Percentiles rank a stretch among this genome's conserved stretches.
Conservation (phyloP, 2,797 vertebrate genomes). For the Coluber constrictor region DNA sequence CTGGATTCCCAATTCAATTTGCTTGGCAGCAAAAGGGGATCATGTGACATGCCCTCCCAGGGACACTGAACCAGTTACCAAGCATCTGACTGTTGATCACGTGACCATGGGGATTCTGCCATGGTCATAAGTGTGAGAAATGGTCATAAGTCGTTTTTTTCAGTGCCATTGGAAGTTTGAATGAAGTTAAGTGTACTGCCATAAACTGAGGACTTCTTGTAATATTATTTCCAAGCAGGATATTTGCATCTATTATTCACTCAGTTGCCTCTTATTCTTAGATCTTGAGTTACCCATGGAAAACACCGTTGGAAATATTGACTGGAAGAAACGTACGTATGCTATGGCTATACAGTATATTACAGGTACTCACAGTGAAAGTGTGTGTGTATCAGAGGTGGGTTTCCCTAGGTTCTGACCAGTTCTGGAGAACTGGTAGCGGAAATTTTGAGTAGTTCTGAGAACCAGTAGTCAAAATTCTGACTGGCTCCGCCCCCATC, state of each 20-base stretch:
- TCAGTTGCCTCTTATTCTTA: background rate
- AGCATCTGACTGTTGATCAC: background rate
- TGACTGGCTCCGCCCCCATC: too few relatives aligned
- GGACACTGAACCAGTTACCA: background rate
- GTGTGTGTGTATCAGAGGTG: background rate
- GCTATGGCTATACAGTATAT: background rate
- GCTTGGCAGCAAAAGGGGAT: background rate
- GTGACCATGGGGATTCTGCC: background rate
- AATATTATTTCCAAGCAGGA: background rate
- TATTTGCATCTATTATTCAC: background rate
- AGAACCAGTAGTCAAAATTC: too few relatives aligned
- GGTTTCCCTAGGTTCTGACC: too few relatives aligned
- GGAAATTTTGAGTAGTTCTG: too few relatives aligned
- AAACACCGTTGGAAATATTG: background rate
- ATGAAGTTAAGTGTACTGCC: background rate
- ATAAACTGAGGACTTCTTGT: background rate
- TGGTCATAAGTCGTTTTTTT: background rate
- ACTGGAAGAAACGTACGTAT: background rate
- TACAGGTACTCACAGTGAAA: background rate
- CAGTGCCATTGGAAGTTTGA: background rate
- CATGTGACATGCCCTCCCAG: rapidly evolving
- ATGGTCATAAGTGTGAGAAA: background rate
- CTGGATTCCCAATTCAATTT: background rate
- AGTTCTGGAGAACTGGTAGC: too few relatives aligned
- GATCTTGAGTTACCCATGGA: background rate